Base-by-base conservation (phyloP, 2,888 invertebrate species). In the Eutolmus rufibarbis region DNA sequence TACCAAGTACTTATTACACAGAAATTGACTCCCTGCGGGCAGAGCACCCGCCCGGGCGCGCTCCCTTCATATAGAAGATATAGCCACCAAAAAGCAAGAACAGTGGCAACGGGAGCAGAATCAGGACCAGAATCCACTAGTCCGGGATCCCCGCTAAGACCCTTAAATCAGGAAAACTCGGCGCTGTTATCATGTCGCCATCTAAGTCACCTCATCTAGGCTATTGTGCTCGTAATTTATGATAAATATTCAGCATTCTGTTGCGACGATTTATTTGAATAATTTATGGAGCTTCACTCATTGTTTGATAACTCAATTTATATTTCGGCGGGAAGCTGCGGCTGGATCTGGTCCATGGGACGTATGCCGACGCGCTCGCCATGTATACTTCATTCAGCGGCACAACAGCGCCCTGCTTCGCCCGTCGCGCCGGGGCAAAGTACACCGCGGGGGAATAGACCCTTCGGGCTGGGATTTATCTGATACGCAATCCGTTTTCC, bases 291-390 rank as follows among this genome's bases (percentile, higher is more conserved):
- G 81, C 77, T 87, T 43, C 85, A 85, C 86, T 23, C 78, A 88
- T 88, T 88, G 88, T 88, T 86, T 87, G 88, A 87, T 88, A 88
- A 88, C 87, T 87, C 88, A 88, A 88, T 87, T 88, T 88, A 88
- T 87, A 87, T 87, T 88, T 87, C 78, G 31, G 79, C 78, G 76
- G 74, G 74, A 74, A 12, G 23, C 66, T 19, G 40, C 16, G 66
- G 7, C 76, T 37, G 76, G 16, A 76, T 76, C n/a, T 40, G 34
- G 66, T 66, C 66, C 23, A n/a, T 51, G 8, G 66, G n/a, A 66
- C 28, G 66, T 23, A 66, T 66, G 66, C 23, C 66, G 43, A 46
- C 43, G 9, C 66, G 51, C n/a, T 51, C n/a, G 51, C n/a, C 51
- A 12, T 19, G 56, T 56, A 19, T 66, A 40, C 7, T 40, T 40